Conservation (phyloP, 2,113 vertebrate genomes). For the Myocastor coypus region DNA sequence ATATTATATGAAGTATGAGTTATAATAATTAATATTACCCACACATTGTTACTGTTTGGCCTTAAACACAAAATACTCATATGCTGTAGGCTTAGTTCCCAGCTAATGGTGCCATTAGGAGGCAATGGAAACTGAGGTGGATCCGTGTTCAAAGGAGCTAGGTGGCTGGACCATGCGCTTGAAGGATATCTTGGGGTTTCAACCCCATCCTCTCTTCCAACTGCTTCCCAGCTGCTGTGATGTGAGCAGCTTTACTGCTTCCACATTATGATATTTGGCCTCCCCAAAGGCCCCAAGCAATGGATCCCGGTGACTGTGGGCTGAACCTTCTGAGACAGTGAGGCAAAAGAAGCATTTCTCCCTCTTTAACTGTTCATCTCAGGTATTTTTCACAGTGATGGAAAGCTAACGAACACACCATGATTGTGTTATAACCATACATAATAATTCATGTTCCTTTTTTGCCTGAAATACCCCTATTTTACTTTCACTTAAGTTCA, state of each 20-base stretch:
- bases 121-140: neutral
- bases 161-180: neutral
- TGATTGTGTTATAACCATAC: neutral
- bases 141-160: neutral
- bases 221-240: neutral
- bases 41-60: neutral
- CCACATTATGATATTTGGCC: neutral
- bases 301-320: neutral
- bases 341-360: neutral
- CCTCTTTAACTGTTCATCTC: neutral
- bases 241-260: neutral
- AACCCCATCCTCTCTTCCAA: neutral
- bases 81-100: neutral
- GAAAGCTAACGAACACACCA: neutral
- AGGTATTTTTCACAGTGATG: neutral
- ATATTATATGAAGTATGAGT: neutral
- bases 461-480: neutral
- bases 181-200: neutral
- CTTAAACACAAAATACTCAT: neutral
- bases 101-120: neutral
- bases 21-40: neutral
- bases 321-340: neutral
- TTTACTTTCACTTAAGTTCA: neutral
- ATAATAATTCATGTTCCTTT: neutral
- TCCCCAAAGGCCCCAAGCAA: neutral